Conservation (phyloP, 2,113 vertebrate species). For the Heterotilapia buettikoferi region DNA sequence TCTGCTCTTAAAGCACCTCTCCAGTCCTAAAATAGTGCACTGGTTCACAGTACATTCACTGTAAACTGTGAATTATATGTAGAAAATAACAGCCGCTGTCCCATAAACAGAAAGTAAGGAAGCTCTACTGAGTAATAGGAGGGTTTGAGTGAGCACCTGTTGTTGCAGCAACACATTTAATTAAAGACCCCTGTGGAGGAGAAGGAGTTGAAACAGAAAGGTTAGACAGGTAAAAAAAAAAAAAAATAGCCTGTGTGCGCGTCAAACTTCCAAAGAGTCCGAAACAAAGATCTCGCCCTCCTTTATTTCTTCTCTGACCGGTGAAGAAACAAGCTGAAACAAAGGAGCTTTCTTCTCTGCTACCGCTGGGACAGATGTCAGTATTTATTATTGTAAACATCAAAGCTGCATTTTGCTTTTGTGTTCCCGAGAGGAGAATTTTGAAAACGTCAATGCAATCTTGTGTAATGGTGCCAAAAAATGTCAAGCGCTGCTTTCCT, state of each 20-base stretch:
- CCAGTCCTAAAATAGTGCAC: not conserved
- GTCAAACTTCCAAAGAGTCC: slow-evolving; percentile 6
- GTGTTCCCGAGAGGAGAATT: slow-evolving; percentile 29
- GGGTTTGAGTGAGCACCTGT: slow-evolving; percentile 30
- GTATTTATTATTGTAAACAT: slow-evolving; percentile 72
- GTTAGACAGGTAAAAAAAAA: slow-evolving; percentile 35
- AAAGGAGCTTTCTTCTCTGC: slow-evolving; percentile 55
- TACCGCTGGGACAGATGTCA: slow-evolving; percentile 52
- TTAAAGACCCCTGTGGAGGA: slow-evolving; percentile 42
- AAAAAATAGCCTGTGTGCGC: slow-evolving; percentile 9
- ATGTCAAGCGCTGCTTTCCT: slow-evolving; percentile 60
- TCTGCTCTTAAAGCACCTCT: not conserved
- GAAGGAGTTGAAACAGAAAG: slow-evolving; percentile 6
- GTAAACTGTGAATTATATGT: not conserved
- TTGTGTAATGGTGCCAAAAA: slow-evolving; percentile 59
- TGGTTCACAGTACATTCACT: not conserved
- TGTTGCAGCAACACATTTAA: slow-evolving; percentile 59
- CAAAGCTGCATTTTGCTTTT: slow-evolving; percentile 67
- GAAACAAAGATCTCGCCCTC: slow-evolving; percentile 19
- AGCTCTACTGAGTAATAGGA: slow-evolving; percentile 14
- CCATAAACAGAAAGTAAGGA: slow-evolving; percentile 5
- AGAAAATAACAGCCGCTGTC: not conserved
- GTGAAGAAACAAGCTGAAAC: slow-evolving; percentile 55
- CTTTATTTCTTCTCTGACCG: slow-evolving; percentile 12
- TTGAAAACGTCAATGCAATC: slow-evolving; percentile 56